Evolutionary conservation across 2,797 vertebrate species (phyloP), one percentile per base, ranked within the genome.

Genomic region (Diplodus sargus): DNA sequence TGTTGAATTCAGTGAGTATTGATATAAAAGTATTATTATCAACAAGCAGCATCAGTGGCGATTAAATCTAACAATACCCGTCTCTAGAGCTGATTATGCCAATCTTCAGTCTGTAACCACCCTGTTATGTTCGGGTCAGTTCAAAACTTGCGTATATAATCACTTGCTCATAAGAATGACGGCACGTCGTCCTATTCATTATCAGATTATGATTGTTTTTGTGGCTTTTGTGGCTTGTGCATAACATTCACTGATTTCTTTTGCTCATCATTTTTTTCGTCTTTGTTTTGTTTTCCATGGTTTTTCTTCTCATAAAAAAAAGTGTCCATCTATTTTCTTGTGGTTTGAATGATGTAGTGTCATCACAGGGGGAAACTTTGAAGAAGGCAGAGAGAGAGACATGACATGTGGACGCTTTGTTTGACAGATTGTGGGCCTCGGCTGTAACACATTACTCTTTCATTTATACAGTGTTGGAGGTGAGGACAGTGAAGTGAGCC

Each of bases 321-420:
- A 53, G 34, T 34, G 34, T 34, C 34, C 4, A 13, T 34, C 23
- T 20, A 39, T 56, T 53, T 66, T 49, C 30, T 52, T 53, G 30
- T 43, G 42, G n/a, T 28, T 68, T 75, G 28, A 68, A 76, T 74
- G 57, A 79, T 70, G 47, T 53, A 30, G 74, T 68, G 77, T 82
- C 53, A 84, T 60, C 39, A 16, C 49, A 64, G 28, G 79, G 89
- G 81, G 23, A 78, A 79, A 66, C 10, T 56, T 49, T 71, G 54
- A 70, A 78, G 74, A 77, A 34, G 43, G 14, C 43, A 4, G 45
- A 82, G 18, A 16, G 60, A 69, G 68, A 70, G 39, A 83, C 59
- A 82, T 82, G 76, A 84, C 74, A 85, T 70, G 18, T 59, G 72
- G 81, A 68, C 68, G 16, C 49, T 52, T 51, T 57, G 66, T 83